phyloP scores from a whole-genome alignment of 2,888 invertebrate genomes.

The Plebejus argus region DNA sequence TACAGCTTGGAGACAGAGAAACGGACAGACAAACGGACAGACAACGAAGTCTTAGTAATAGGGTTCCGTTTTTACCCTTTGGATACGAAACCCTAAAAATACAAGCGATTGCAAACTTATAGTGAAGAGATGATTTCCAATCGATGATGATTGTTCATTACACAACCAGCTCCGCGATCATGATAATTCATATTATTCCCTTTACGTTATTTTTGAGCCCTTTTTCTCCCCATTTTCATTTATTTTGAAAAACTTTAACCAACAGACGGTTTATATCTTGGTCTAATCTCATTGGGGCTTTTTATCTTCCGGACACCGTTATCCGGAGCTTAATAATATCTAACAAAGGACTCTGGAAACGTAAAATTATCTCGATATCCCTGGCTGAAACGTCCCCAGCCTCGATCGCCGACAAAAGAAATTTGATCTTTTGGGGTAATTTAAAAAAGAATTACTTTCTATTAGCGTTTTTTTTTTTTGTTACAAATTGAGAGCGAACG shows the following conservation, averaged over 20 bases:
- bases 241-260: neutral
- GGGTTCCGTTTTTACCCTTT: too few species aligned
- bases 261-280: neutral
- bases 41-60: too few species aligned
- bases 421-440: constrained; percentile 29
- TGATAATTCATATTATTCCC: too few species aligned
- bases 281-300: constrained; percentile 29
- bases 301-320: constrained; percentile 36
- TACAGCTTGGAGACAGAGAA: too few species aligned
- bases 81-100: too few species aligned
- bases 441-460: constrained; percentile 26
- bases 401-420: constrained; percentile 23
- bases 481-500: neutral
- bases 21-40: too few species aligned
- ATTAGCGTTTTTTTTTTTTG: neutral
- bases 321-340: constrained; percentile 24
- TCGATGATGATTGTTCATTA: too few species aligned
- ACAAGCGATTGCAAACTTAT: too few species aligned
- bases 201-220: neutral
- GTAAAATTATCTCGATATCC: constrained; percentile 28
- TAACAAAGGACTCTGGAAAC: constrained; percentile 23
- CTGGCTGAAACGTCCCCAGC: neutral
- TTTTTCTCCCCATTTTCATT: neutral
- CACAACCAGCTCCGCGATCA: too few species aligned
- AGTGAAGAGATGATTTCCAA: too few species aligned